These are phyloP conservation scores for Zaprionus inermis DNA, from an alignment of 1,140 invertebrate genomes.

Conservation along the genomic window DNA sequence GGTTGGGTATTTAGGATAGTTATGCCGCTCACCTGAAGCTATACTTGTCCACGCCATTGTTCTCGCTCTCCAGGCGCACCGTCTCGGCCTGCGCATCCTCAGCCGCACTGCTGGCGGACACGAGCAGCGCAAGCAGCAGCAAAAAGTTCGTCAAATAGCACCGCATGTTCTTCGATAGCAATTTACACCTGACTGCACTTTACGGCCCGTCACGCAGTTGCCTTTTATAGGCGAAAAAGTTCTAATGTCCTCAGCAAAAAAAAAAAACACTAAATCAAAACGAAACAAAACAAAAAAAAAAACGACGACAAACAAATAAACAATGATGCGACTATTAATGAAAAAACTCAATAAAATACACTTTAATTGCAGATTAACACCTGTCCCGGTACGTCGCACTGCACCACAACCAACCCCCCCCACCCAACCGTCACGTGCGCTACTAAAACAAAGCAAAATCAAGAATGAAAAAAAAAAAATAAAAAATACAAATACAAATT, in stretches of 20 bases:
- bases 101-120: not conserved
- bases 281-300: not conserved
- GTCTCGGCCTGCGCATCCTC: constrained; percentile 1
- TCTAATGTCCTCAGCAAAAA: constrained; percentile 6
- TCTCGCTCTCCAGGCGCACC: constrained; percentile 2
- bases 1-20: no score
- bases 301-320: not conserved
- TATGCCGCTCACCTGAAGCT: not conserved
- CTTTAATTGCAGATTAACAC: constrained; percentile 7
- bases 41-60: constrained; percentile 4
- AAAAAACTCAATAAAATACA: constrained; percentile 13
- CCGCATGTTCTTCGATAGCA: not conserved
- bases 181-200: constrained; percentile 3
- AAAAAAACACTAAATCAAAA: not conserved
- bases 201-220: constrained; percentile 11
- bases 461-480: not conserved
- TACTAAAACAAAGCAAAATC: constrained; percentile 4
- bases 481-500: not conserved
- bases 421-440: not conserved
- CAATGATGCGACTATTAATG: constrained; percentile 11
- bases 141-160: not conserved
- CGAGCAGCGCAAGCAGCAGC: not conserved
- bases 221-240: constrained; percentile 11
- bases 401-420: no score
- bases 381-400: not conserved